Conservation (phyloP, 2,113 vertebrate genomes). For the Hyaena hyaena region DNA sequence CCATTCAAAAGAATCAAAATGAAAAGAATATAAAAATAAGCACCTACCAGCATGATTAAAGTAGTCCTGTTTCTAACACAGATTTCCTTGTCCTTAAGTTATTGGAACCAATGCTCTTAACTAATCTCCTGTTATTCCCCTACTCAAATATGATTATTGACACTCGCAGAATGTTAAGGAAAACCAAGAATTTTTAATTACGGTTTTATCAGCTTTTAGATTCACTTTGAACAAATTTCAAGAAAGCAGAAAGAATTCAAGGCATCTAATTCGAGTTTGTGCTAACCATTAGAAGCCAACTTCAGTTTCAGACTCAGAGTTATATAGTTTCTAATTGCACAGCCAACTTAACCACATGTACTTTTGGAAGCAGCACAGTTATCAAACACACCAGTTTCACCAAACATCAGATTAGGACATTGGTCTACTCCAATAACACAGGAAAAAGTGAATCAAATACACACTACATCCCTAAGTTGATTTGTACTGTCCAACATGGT, state of each 20-base stretch:
- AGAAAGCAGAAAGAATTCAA: neutral
- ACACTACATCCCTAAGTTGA: neutral
- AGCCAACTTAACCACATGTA: neutral
- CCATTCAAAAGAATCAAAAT: neutral
- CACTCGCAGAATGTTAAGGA: neutral
- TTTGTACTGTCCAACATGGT: neutral
- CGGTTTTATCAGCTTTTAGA: neutral
- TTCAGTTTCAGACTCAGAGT: neutral
- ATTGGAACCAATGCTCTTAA: neutral
- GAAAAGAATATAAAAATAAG: neutral
- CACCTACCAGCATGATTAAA: neutral
- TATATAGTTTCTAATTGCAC: neutral
- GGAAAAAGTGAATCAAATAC: neutral
- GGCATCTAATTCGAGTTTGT: neutral
- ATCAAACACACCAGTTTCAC: neutral
- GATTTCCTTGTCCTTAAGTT: neutral
- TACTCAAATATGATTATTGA: neutral
- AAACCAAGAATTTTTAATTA: neutral
- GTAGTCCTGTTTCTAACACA: neutral
- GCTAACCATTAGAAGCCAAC: neutral
- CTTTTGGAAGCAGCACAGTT: neutral
- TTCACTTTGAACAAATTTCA: neutral
- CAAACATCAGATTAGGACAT: neutral
- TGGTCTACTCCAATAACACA: neutral
- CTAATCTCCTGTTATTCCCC: neutral